These are phyloP conservation scores for Gobionotothen gibberifrons DNA, from an alignment of 2,797 vertebrate species.

Conservation along the genomic window DNA sequence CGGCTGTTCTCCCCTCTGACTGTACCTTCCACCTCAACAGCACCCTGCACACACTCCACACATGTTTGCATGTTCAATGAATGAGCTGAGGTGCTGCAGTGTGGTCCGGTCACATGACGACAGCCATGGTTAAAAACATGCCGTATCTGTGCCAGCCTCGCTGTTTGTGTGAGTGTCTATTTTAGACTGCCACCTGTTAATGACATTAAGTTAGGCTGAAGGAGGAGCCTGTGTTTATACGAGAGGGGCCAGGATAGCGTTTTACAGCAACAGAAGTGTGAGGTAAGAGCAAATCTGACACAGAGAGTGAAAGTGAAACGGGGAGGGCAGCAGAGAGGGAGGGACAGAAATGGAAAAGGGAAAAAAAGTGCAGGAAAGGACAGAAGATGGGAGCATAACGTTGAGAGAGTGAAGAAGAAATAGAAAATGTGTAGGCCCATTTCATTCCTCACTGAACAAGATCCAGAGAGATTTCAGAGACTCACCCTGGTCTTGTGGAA, in stretches of 20 bases:
- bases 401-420: slow-evolving; percentile 22
- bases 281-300: slow-evolving; percentile 40
- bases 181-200: slow-evolving; percentile 88
- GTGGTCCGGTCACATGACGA: slow-evolving; percentile 52
- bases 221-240: slow-evolving; percentile 74
- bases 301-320: slow-evolving; percentile 17
- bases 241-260: slow-evolving; percentile 44
- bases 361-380: neutral
- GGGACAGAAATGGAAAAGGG: neutral
- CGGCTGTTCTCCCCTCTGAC: slow-evolving; percentile 27
- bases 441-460: slow-evolving; percentile 43
- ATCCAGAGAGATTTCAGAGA: slow-evolving; percentile 42
- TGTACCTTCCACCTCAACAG: slow-evolving; percentile 40
- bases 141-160: slow-evolving; percentile 51
- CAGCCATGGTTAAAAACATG: slow-evolving; percentile 62
- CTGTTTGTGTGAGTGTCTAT: slow-evolving; percentile 72
- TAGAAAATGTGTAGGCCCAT: slow-evolving; percentile 21
- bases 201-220: slow-evolving; percentile 81
- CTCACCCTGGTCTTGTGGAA: slow-evolving; percentile 53
- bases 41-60: slow-evolving; percentile 22
- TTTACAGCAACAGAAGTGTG: slow-evolving; percentile 64
- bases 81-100: slow-evolving; percentile 40
- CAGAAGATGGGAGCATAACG: neutral
- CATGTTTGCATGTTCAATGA: slow-evolving; percentile 53
- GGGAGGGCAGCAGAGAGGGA: slow-evolving; percentile 11